These are phyloP conservation scores for Neomicropteryx cornuta DNA, from an alignment of 1,140 invertebrate species.

Conservation along the genomic window DNA sequence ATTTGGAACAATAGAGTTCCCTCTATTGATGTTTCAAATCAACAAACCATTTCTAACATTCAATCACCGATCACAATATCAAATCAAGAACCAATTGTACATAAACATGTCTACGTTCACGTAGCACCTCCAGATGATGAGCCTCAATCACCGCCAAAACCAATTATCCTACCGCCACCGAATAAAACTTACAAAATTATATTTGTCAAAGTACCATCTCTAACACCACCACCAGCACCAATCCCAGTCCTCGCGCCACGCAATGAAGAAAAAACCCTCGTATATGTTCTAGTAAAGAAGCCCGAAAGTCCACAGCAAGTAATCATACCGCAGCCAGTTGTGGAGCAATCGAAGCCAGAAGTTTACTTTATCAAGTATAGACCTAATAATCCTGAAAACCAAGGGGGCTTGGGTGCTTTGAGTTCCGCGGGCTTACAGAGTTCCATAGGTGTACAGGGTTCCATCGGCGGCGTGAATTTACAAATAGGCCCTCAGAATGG, in stretches of 20 bases:
- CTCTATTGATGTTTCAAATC: no score
- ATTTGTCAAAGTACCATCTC: constrained; percentile 63
- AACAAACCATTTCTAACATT: no score
- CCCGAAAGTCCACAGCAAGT: constrained; percentile 60
- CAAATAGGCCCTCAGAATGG: no score
- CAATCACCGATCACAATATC: no score
- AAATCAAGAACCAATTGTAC: constrained; percentile 49
- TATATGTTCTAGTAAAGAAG: constrained; percentile 74
- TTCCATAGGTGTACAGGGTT: no score
- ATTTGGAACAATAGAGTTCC: no score
- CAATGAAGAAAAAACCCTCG: constrained; percentile 73
- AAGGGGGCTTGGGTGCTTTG: no score
- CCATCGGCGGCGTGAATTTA: no score
- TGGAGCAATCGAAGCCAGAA: constrained; percentile 62
- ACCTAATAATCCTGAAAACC: no score
- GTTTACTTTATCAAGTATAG: constrained; percentile 65
- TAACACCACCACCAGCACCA: constrained; percentile 53
- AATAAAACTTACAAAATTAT: constrained; percentile 72
- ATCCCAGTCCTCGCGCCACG: constrained; percentile 49
- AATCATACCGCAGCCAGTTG: constrained; percentile 56
- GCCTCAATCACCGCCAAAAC: constrained; percentile 45
- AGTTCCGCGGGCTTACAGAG: no score
- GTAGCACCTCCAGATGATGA: constrained; percentile 63
- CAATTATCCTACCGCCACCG: constrained; percentile 43
- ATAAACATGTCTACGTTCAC: constrained; percentile 66